These are phyloP conservation scores for Pseudopleuronectes americanus DNA, from an alignment of 2,797 vertebrate species.

Conservation along the genomic window DNA sequence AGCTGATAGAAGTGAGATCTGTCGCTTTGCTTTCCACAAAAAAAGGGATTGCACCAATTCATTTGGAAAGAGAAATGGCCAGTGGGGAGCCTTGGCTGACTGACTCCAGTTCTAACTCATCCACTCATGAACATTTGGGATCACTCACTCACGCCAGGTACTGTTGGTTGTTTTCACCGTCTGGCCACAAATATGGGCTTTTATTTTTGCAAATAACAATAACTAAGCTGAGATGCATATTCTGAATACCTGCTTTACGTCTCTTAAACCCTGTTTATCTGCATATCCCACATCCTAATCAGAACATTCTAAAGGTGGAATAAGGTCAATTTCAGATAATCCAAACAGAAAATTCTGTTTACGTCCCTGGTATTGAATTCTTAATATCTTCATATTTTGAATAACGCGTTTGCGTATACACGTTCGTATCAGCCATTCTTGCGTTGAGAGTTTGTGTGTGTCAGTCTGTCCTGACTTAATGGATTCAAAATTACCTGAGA, in stretches of 20 bases:
- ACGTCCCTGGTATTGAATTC: background rate
- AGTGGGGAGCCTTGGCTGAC: no score
- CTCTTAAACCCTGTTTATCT: no score
- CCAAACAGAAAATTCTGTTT: slow-evolving; percentile 23
- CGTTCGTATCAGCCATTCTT: background rate
- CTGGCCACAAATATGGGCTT: background rate
- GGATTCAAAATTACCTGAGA: slow-evolving; percentile 44
- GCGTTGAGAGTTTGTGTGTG: background rate
- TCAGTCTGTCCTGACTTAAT: slow-evolving; percentile 39
- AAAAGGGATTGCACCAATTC: background rate
- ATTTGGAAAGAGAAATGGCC: background rate
- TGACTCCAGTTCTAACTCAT: no score
- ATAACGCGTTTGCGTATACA: background rate
- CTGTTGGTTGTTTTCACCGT: background rate
- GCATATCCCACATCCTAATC: background rate
- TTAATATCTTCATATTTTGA: background rate
- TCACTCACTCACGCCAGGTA: background rate
- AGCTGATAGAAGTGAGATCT: background rate
- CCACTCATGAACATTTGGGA: no score
- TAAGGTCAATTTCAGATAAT: slow-evolving; percentile 12
- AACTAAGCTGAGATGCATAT: background rate
- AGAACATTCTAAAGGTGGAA: background rate
- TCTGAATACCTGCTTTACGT: no score
- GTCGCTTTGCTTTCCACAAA: background rate
- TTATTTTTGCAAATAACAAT: background rate